Percentiles rank a stretch among this genome's conserved stretches.
phyloP scores from a whole-genome alignment of 2,888 invertebrate genomes.

The Rugalucina vietnamica region DNA sequence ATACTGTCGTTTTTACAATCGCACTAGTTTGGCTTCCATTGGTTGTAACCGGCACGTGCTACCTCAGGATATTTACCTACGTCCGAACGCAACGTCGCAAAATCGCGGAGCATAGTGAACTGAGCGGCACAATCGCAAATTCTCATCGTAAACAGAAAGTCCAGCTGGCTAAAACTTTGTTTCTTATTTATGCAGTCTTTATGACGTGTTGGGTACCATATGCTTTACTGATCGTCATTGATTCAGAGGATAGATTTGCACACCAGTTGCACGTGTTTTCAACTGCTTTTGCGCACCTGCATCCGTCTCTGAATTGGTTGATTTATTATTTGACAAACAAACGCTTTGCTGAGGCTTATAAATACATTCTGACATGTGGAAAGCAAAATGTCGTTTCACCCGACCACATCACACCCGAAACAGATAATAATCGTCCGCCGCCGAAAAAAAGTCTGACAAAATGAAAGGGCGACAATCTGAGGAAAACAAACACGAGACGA shows the following conservation, averaged over 20 bases:
- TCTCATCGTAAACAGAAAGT: slow-evolving; percentile 1
- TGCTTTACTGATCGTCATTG: slow-evolving; percentile 69
- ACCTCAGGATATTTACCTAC: slow-evolving; percentile 62
- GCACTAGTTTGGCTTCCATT: slow-evolving; percentile 72
- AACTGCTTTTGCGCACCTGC: slow-evolving; percentile 68
- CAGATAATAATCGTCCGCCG: no score
- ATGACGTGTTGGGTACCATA: slow-evolving; percentile 76
- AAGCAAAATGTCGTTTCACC: no score
- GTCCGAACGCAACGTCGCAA: slow-evolving; percentile 46
- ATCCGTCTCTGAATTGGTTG: slow-evolving; percentile 71
- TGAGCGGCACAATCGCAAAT: neutral
- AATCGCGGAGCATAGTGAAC: slow-evolving; percentile 21
- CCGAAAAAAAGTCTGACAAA: no score
- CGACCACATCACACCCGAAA: no score
- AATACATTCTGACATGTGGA: neutral
- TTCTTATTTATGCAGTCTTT: slow-evolving; percentile 74
- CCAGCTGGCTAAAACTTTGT: slow-evolving; percentile 69
- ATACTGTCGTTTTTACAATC: slow-evolving; percentile 71
- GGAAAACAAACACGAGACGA: no score
- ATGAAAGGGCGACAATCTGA: no score
- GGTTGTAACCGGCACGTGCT: slow-evolving; percentile 66
- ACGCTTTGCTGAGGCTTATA: slow-evolving; percentile 52
- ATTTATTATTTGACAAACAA: slow-evolving; percentile 70
- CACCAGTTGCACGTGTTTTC: slow-evolving; percentile 69
- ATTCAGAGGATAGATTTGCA: slow-evolving; percentile 64